A percentile compares a stretch with the other conserved stretches of the same genome.
phyloP scores from a whole-genome alignment of 2,797 vertebrate genomes.

The Eurystomus glaucurus region DNA sequence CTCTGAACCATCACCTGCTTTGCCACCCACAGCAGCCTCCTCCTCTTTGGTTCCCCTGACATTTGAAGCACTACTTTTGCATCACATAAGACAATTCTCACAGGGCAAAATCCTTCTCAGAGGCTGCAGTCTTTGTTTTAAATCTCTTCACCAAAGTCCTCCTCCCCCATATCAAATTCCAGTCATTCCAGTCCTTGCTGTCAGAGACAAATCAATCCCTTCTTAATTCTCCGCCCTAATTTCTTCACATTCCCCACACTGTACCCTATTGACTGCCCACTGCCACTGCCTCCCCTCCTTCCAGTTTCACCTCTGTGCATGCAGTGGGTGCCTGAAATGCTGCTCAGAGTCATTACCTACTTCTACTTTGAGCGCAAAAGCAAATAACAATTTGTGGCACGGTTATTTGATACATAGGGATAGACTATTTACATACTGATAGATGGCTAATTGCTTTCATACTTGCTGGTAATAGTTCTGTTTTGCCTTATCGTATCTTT shows the following conservation, averaged over 20 bases:
- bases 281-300: background rate
- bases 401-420: background rate
- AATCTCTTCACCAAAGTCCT: background rate
- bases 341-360: background rate
- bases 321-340: background rate
- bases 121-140: background rate
- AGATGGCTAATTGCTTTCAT: slow-evolving; percentile 13
- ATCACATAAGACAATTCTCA: background rate
- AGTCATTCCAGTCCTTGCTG: background rate
- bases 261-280: background rate
- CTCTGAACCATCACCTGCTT: background rate
- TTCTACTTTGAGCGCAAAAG: slow-evolving; percentile 12
- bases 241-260: background rate
- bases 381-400: background rate
- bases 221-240: background rate
- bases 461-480: background rate
- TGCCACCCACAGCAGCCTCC: background rate
- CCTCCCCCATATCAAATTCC: background rate
- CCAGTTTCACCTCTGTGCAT: background rate
- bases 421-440: slow-evolving; percentile 11
- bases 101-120: background rate
- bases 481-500: background rate
- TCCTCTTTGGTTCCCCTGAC: background rate
- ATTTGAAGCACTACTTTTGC: background rate
- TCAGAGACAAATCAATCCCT: background rate